Percentiles rank a stretch among this genome's conserved stretches.
These are phyloP conservation scores for Athalia cordata DNA, from an alignment of 2,888 invertebrate species.

Conservation along the genomic window DNA sequence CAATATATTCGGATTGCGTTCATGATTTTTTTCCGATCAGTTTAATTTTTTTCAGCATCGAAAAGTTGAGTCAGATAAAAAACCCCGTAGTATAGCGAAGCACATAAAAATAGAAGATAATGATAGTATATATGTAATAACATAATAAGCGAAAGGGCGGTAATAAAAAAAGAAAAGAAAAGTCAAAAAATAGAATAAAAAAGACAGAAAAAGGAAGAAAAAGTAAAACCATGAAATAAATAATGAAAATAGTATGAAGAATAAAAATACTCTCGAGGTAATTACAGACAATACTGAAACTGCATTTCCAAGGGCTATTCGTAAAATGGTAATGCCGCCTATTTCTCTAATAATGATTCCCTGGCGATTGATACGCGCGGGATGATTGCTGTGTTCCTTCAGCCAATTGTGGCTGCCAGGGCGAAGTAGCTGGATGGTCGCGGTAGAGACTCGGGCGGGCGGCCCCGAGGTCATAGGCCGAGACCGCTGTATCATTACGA, in stretches of 20 bases:
- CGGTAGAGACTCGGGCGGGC: slow-evolving; percentile 62
- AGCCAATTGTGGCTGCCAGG: slow-evolving; percentile 67
- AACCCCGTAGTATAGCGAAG: too few relatives aligned
- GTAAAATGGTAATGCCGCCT: slow-evolving; percentile 58
- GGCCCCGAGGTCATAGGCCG: slow-evolving; percentile 67
- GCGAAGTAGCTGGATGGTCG: slow-evolving; percentile 69
- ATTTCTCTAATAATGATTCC: slow-evolving; percentile 67
- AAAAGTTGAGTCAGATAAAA: too few relatives aligned
- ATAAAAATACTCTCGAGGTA: slow-evolving; percentile 34
- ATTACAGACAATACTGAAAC: slow-evolving; percentile 44
- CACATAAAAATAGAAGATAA: too few relatives aligned
- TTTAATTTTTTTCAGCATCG: too few relatives aligned
- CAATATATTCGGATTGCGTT: too few relatives aligned
- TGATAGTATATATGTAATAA: too few relatives aligned
- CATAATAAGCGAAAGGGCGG: too few relatives aligned
- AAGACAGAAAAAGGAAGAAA: slow-evolving; percentile 7
- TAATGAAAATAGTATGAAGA: not conserved
- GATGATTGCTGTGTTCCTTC: slow-evolving; percentile 65
- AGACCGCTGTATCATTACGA: slow-evolving; percentile 70
- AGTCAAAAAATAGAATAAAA: not conserved
- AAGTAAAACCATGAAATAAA: slow-evolving; percentile 28
- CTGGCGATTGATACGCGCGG: slow-evolving; percentile 70
- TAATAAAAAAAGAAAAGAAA: too few relatives aligned
- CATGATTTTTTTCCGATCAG: too few relatives aligned
- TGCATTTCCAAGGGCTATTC: slow-evolving; percentile 43